Evolutionary conservation across 2,113 vertebrate genomes (phyloP), one percentile per base, ranked within the genome.

Genomic region (Ceyx cyanopectus): DNA sequence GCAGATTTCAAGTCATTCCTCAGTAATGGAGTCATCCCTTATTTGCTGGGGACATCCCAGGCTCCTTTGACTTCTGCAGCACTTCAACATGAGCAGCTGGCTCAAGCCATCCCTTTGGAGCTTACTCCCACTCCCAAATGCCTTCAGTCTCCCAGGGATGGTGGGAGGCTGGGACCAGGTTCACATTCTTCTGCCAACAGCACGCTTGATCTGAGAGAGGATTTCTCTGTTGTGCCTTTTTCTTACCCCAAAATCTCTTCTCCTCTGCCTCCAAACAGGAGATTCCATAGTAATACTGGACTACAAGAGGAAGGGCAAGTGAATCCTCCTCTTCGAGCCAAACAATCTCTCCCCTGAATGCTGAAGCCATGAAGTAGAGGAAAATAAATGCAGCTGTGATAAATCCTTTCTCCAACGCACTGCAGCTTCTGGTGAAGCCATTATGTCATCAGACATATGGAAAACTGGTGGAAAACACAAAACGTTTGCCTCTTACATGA

Each of bases 291-390:
- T 82, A 90, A 61, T 93, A 46, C 43, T 89, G 91, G 96, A 94
- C 88, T 89, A 90, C 81, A 97, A 95, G 75, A 87, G 10, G 81
- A 97, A 97, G 67, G 85, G 88, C 89, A 97, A 96, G 67, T 98
- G 91, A 98, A 80, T 45, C 9, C 51, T 34, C 15, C 54, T 45
- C 26, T 81, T 82, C 89, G 73, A 84, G 84, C 91, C 91, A 89
- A 94, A 66, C 65, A 32, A 50, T 46, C 19, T 65, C 73, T 80
- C 74, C 74, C 79, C 23, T 13, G 68, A 91, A 93, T 40, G 29
- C 91, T 90, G 87, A 93, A 93, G 79, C 48, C 83, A 85, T 70
- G 85, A 95, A 94, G 89, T 68, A 91, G 60, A 94, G 58, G 87
- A 97, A 97, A 92, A 96, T 85, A 96, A 97, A 90, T 22, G 57